Conservation (phyloP, 2,888 invertebrate species). For the Drosophila emarginata region DNA sequence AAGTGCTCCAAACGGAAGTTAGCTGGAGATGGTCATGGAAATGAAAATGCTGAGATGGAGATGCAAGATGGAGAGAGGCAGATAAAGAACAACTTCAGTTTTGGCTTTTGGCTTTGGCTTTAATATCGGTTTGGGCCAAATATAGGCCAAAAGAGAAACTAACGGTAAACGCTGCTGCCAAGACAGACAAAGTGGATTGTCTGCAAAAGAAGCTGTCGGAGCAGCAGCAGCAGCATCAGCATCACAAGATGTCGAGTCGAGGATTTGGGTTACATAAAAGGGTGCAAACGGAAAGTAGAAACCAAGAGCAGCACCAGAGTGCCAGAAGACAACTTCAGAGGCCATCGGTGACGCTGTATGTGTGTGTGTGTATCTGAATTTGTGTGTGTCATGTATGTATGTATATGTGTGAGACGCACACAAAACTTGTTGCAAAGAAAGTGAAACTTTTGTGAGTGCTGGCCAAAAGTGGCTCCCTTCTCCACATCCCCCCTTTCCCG, state of each 20-base stretch:
- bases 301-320: slow-evolving; percentile 47
- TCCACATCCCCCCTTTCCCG: neutral
- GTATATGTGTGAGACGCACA: slow-evolving; percentile 29
- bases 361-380: slow-evolving; percentile 18
- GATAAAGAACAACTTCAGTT: slow-evolving; percentile 37
- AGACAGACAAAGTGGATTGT: slow-evolving; percentile 49
- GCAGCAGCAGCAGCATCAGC: slow-evolving; percentile 32
- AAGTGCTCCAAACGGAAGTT: slow-evolving; percentile 71
- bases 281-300: slow-evolving; percentile 75
- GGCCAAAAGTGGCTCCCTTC: slow-evolving; percentile 28
- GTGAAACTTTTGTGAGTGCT: slow-evolving; percentile 70
- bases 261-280: slow-evolving; percentile 79
- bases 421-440: slow-evolving; percentile 77
- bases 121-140: slow-evolving; percentile 52
- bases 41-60: slow-evolving; percentile 31
- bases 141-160: slow-evolving; percentile 82
- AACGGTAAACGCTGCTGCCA: slow-evolving; percentile 67
- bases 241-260: slow-evolving; percentile 43
- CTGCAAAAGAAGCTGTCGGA: slow-evolving; percentile 41
- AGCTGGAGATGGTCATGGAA: slow-evolving; percentile 27
- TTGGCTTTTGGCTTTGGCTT: slow-evolving; percentile 27
- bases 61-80: slow-evolving; percentile 21
- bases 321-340: slow-evolving; percentile 24
- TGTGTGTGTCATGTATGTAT: neutral
- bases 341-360: slow-evolving; percentile 17